Evolutionary conservation across 2,888 invertebrate species (phyloP), one percentile per base, ranked within the genome.

Genomic region (Adelognathus sp.): DNA sequence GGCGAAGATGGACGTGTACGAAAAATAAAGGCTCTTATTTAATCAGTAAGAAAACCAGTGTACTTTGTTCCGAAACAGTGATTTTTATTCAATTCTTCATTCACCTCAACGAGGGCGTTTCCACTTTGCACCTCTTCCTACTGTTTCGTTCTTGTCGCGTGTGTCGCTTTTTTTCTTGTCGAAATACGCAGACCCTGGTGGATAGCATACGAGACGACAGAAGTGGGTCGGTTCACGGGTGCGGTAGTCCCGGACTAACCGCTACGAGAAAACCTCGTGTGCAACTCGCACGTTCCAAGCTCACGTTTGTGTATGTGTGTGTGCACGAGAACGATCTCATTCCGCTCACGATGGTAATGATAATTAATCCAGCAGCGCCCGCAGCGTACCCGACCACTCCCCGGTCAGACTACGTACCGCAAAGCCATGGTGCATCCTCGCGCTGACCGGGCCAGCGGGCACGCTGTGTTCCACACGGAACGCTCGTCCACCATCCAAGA

Each of bases 171-270:
- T 33, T n/a, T 31, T 11, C 27, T n/a, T 14, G 31, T 9, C 2
- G 46, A 64, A 29, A 50, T 18, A 29, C 24, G 33, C 24, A 63
- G 52, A 31, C 50, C 61, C 21, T 31, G 50, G 46, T 46, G 58
- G 27, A 54, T 52, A 18, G 67, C 60, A 66, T 54, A 56, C 24
- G 41, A 39, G 36, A 39, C 75, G 83, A 83, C 82, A 86, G 83
- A 89, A 89, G 88, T 89, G 87, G 89, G 88, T 89, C 89, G 88
- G 82, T 86, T 80, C 84, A 85, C 84, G 85, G 87, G 88, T 85
- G 88, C 88, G 88, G 88, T 88, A 87, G 88, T 86, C 85, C 81
- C 85, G 75, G 70, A 79, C 27, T 64, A 84, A 84, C 85, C 83
- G 80, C 74, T 67, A 81, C 75, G 60, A 80, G 76, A 70, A 76